Percentiles rank a stretch among this genome's conserved stretches.
Evolutionary conservation across 2,888 invertebrate species (phyloP).

Genomic region (Monoplex corrugatus): DNA sequence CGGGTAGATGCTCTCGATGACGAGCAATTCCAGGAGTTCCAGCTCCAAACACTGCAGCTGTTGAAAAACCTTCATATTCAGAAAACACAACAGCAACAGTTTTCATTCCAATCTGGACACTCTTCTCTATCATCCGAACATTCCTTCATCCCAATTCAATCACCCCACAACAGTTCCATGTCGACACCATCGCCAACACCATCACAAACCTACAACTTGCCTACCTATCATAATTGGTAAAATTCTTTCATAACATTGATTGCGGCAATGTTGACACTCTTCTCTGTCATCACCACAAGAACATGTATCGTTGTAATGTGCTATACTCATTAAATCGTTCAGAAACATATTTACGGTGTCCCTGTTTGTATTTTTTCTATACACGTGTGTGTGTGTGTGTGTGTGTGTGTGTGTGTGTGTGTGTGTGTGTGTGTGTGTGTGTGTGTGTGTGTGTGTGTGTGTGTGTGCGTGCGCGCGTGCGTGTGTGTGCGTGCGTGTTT

Average conservation of each 20-base stretch:
- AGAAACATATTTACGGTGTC: not conserved
- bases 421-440: not conserved
- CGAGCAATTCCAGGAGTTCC: constrained; percentile 10
- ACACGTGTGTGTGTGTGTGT: no score
- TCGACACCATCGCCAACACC: not conserved
- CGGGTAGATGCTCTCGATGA: not conserved
- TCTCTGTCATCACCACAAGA: no score
- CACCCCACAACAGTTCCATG: constrained; percentile 6
- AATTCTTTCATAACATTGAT: not conserved
- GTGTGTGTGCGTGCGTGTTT: no score
- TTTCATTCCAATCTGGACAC: not conserved
- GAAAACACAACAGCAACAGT: constrained; percentile 5
- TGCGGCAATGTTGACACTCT: not conserved
- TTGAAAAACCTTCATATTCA: constrained; percentile 18
- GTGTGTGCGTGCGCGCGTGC: no score
- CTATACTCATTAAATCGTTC: no score
- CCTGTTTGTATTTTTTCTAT: not conserved
- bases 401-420: not conserved
- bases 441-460: no score
- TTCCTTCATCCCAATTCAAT: not conserved
- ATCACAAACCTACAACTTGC: not conserved
- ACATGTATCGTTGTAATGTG: no score
- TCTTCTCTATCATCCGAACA: not conserved
- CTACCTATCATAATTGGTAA: not conserved
- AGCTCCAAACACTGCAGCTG: not conserved